phyloP scores from a whole-genome alignment of 64 coral and sea anemone genomes.

The Anthopleura sola region DNA sequence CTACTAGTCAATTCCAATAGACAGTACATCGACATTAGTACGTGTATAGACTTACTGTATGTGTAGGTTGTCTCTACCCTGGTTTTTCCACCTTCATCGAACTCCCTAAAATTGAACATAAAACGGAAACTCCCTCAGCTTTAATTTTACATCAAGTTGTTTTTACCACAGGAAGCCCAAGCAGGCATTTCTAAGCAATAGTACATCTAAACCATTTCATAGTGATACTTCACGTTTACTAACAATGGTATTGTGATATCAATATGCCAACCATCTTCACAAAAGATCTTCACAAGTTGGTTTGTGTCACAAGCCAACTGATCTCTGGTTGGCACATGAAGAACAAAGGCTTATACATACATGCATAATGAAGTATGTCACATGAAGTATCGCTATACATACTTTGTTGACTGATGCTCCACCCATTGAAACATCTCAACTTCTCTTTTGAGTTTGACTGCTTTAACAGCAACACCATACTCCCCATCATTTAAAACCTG shows the following conservation, averaged over 20 bases:
- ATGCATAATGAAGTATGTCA: too few relatives aligned
- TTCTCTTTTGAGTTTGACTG: conserved; percentile 73
- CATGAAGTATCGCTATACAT: too few relatives aligned
- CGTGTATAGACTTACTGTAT: conserved; percentile 62
- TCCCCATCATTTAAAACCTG: conserved; percentile 78
- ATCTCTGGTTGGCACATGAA: too few relatives aligned
- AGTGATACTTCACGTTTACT: too few relatives aligned
- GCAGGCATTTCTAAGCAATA: background rate
- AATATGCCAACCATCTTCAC: too few relatives aligned
- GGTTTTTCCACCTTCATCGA: conserved; percentile 67
- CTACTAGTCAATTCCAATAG: too few relatives aligned
- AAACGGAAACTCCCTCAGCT: too few relatives aligned
- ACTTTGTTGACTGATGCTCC: conserved; percentile 82
- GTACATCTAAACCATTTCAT: too few relatives aligned
- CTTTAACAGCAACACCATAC: conserved; percentile 75
- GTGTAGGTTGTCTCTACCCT: conserved; percentile 92
- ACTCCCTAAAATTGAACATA: conserved; percentile 50
- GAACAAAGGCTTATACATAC: too few relatives aligned
- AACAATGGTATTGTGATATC: too few relatives aligned
- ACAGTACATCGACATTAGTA: background rate
- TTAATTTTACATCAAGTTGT: background rate
- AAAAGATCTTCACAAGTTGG: too few relatives aligned
- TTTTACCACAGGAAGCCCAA: background rate
- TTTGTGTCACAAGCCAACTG: too few relatives aligned
- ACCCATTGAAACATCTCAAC: conserved; percentile 99